Evolutionary conservation across 1,140 invertebrate species (phyloP), one percentile per base, ranked within the genome.

Genomic region (Pachyrhynchus sulphureomaculatus): DNA sequence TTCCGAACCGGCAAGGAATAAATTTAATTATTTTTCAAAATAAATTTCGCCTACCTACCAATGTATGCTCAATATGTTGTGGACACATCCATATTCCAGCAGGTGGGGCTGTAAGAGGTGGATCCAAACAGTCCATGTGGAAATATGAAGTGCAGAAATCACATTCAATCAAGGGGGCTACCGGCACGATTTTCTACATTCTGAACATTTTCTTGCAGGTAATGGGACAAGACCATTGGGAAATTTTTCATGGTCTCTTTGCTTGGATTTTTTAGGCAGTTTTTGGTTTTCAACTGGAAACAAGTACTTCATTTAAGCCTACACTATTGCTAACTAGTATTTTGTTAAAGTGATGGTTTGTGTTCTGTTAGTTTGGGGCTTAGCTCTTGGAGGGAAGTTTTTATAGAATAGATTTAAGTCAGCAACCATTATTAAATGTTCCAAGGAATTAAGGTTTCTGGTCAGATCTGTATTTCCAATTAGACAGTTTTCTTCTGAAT

Each of bases 51-150:
- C 15, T n/a, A 84, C 82, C 82, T 79, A 89, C 89, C 62, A 95
- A 82, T 68, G 88, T 86, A 71, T 94, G 90, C 79, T 98, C 93
- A 1, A 92, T 86, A 79, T 98, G 96, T 78, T 94, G 93, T 0
- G 95, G 95, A 79, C 96, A 98, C 93, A 98, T 97, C 95, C 95
- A 98, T 18, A 88, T 79, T 0, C 90, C 91, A 17, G 87, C 87
- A 1, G 95, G 95, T 58, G 93, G 80, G 4, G 87, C 85, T 0
- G 93, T 92, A 15, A 98, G 77, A 0, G 95, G 95, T 13, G 95
- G 94, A 77, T 96, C 89, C 21, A 98, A 76, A 73, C 96, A 98
- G 74, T 98, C 95, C 80, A 92, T 82, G 77, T 98, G 95, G 76
- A 90, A 98, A 67, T 88, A 84, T 42, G 93, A 77, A 0, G 91